Evolutionary conservation across 2,888 invertebrate species (phyloP).

Genomic region (Chesias legatella): DNA sequence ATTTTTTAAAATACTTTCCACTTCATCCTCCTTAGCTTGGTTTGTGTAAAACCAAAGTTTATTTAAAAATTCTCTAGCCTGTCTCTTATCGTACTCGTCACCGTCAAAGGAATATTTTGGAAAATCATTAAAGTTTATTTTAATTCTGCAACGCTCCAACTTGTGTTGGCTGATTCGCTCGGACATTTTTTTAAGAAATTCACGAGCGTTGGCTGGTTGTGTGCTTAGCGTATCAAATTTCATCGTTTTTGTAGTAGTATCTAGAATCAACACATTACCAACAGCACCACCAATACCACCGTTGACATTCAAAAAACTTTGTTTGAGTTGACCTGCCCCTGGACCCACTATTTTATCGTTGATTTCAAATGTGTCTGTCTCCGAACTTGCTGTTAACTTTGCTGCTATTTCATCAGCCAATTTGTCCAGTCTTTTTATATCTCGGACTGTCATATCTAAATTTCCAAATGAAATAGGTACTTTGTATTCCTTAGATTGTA

Average conservation of each 20-base stretch:
- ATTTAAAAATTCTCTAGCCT: conserved; percentile 36
- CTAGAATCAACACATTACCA: conserved; percentile 36
- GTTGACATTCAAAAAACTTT: conserved; percentile 31
- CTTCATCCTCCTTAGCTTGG: conserved; percentile 39
- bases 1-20: conserved; percentile 37
- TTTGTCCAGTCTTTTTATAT: conserved; percentile 20
- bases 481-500: conserved; percentile 29
- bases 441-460: conserved; percentile 31
- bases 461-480: conserved; percentile 40
- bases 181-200: conserved; percentile 28
- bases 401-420: conserved; percentile 16
- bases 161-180: conserved; percentile 2
- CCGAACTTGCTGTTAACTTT: conserved; percentile 11
- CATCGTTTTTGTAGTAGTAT: conserved; percentile 28
- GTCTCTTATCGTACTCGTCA: conserved; percentile 32
- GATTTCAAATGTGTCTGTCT: conserved; percentile 25
- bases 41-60: conserved; percentile 45
- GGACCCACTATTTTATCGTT: conserved; percentile 30
- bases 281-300: conserved; percentile 42
- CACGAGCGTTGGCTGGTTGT: conserved; percentile 30
- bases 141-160: conserved; percentile 28
- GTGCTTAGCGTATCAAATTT: conserved; percentile 29
- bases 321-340: conserved; percentile 26
- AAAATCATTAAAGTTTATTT: conserved; percentile 34
- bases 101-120: conserved; percentile 37